A percentile compares a stretch with the other conserved stretches of the same genome.
These are phyloP conservation scores for Dasysyrphus tricinctus DNA, from an alignment of 2,888 invertebrate genomes.

Conservation along the genomic window DNA sequence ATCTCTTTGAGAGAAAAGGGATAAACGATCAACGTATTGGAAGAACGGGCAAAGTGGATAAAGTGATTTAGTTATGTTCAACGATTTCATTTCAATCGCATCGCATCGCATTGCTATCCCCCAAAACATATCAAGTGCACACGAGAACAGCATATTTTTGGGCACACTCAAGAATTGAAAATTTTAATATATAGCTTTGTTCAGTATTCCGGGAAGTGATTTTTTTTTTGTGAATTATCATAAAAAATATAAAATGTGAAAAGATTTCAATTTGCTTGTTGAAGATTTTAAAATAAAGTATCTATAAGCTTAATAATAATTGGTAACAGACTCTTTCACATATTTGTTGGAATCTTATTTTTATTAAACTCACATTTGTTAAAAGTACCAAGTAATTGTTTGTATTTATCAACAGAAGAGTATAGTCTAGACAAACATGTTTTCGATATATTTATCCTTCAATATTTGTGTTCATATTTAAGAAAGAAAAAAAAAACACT, in stretches of 20 bases:
- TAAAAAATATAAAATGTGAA: conserved; percentile 55
- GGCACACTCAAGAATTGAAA: conserved; percentile 13
- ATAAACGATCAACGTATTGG: background rate
- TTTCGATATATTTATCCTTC: too few species aligned
- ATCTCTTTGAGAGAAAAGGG: conserved; percentile 20
- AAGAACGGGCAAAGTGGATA: conserved; percentile 6
- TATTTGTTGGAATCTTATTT: background rate
- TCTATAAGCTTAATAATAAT: conserved; percentile 50
- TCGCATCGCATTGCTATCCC: background rate
- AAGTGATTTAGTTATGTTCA: conserved; percentile 54
- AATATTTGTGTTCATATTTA: too few species aligned
- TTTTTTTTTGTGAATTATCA: background rate
- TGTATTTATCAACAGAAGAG: too few species aligned
- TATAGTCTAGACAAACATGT: too few species aligned
- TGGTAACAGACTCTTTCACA: background rate
- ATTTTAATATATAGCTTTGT: conserved; percentile 46
- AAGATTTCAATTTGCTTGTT: conserved; percentile 59
- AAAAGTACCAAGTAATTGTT: too few species aligned
- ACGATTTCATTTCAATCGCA: conserved; percentile 28
- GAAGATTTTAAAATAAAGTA: conserved; percentile 30
- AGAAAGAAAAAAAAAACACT: too few species aligned
- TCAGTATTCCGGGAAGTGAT: conserved; percentile 33
- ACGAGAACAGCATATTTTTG: conserved; percentile 2
- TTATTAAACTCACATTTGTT: background rate
- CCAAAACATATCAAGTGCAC: conserved; percentile 15